Conservation (phyloP, 2,888 invertebrate species). For the Lydus trimaculatus region DNA sequence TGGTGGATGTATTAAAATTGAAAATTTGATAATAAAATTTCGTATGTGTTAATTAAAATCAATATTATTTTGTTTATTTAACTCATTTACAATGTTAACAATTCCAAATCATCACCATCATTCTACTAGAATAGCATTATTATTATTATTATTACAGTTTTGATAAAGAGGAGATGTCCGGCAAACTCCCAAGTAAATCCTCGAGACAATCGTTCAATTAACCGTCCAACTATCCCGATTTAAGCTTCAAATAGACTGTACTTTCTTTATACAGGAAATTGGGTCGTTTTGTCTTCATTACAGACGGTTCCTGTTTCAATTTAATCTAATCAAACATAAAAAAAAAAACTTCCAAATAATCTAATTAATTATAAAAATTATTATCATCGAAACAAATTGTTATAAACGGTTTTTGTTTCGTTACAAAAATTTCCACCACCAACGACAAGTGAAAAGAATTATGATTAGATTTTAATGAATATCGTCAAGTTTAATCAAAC, state of each 20-base stretch:
- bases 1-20: background rate
- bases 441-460: too few relatives aligned
- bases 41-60: background rate
- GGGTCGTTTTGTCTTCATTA: constrained; percentile 2
- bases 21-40: background rate
- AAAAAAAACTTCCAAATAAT: too few relatives aligned
- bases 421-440: too few relatives aligned
- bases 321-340: background rate
- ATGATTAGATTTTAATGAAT: background rate
- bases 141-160: background rate
- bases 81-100: background rate
- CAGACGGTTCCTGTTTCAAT: background rate
- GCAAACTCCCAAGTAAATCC: background rate
- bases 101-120: background rate
- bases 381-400: too few relatives aligned
- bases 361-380: too few relatives aligned
- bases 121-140: background rate
- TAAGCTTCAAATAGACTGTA: background rate
- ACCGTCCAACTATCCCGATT: background rate
- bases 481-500: background rate
- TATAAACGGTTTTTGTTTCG: too few relatives aligned
- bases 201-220: background rate
- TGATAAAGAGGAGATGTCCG: background rate
- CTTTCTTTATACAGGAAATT: background rate
- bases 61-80: background rate